Evolutionary conservation across 2,797 vertebrate genomes (phyloP).

Genomic region (Centroberyx gerrardi): DNA sequence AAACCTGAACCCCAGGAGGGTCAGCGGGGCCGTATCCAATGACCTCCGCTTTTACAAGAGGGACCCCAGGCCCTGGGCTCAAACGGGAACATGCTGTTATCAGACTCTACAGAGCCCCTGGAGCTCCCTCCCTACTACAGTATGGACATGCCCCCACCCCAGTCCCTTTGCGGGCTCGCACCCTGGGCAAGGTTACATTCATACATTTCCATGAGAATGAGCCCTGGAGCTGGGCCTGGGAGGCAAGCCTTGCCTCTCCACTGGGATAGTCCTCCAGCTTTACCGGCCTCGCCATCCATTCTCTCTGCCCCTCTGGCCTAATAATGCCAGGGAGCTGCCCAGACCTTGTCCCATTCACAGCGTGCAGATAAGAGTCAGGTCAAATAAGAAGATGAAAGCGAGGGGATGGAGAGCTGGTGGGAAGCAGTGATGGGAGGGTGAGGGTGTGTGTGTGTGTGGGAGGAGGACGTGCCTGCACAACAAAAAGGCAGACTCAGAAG

Average conservation of each 20-base stretch:
- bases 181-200: conserved; percentile 52
- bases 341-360: conserved; percentile 55
- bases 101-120: conserved; percentile 34
- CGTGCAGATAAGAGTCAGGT: conserved; percentile 55
- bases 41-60: conserved; percentile 56
- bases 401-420: conserved; percentile 43
- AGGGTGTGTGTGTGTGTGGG: conserved; percentile 13
- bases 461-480: conserved; percentile 16
- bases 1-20: conserved; percentile 60
- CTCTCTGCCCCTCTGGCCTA: conserved; percentile 32
- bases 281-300: conserved; percentile 19
- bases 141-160: conserved; percentile 17
- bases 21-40: conserved; percentile 70
- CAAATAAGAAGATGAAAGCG: conserved; percentile 69
- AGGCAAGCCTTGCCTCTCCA: conserved; percentile 20
- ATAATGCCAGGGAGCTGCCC: conserved; percentile 46
- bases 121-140: conserved; percentile 15
- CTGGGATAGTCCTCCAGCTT: conserved; percentile 35
- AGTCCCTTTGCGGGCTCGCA: conserved; percentile 10
- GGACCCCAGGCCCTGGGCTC: conserved; percentile 40
- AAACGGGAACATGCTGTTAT: conserved; percentile 58
- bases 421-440: conserved; percentile 20
- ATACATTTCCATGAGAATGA: conserved; percentile 74
- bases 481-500: conserved; percentile 28
- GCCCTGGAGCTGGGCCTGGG: conserved; percentile 14